Percentiles rank a stretch among this genome's conserved stretches.
Conservation (phyloP, 2,113 vertebrate genomes). For the Siniperca chuatsi region DNA sequence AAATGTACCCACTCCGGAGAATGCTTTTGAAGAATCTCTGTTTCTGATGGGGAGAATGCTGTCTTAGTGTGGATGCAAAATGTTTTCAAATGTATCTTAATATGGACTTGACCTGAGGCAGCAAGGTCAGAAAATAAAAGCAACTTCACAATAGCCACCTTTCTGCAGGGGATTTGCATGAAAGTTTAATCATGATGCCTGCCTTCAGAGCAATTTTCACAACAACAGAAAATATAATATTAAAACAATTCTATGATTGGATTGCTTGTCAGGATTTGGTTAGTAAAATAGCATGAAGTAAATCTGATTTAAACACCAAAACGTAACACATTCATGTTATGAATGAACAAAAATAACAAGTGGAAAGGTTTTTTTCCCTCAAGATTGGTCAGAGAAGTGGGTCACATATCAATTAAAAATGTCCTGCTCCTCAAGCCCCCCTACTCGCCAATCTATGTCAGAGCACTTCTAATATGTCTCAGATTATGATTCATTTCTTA, state of each 20-base stretch:
- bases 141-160: conserved; percentile 71
- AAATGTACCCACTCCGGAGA: neutral
- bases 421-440: conserved; percentile 19
- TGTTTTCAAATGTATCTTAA: no score
- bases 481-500: conserved; percentile 48
- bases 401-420: conserved; percentile 62
- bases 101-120: no score
- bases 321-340: neutral
- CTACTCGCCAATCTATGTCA: conserved; percentile 43
- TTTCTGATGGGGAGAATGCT: neutral
- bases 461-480: conserved; percentile 59
- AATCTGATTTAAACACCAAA: conserved; percentile 49
- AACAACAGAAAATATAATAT: conserved; percentile 18
- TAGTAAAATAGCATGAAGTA: conserved; percentile 38
- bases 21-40: no score
- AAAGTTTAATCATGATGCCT: conserved; percentile 54
- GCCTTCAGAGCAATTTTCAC: conserved; percentile 30
- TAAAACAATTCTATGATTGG: conserved; percentile 56
- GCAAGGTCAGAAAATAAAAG: conserved; percentile 5
- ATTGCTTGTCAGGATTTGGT: conserved; percentile 43
- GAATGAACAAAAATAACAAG: conserved; percentile 16
- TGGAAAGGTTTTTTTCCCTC: neutral
- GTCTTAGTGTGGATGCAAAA: no score
- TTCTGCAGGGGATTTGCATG: conserved; percentile 61
- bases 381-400: conserved; percentile 25